These are phyloP conservation scores for Abrostola triplasia DNA, from an alignment of 2,888 invertebrate species.

Conservation along the genomic window DNA sequence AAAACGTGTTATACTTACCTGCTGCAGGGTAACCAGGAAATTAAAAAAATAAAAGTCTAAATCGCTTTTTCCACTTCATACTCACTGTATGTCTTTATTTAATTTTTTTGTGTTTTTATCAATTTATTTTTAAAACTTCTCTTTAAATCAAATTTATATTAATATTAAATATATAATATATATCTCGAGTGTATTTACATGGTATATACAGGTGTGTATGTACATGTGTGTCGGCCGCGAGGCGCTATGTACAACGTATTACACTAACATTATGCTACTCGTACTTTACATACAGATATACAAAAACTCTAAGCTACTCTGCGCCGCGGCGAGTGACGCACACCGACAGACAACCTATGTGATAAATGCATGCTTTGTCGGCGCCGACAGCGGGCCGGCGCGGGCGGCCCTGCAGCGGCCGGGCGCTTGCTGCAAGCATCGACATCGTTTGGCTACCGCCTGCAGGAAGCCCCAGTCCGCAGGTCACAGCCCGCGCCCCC, in stretches of 20 bases:
- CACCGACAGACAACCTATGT: slow-evolving; percentile 37
- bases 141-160: slow-evolving; percentile 85
- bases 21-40: not conserved
- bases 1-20: too few species aligned
- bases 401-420: too few species aligned
- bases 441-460: not conserved
- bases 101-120: slow-evolving; percentile 79
- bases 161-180: slow-evolving; percentile 84
- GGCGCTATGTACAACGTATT: slow-evolving; percentile 73
- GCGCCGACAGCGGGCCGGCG: slow-evolving; percentile 4
- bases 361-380: slow-evolving; percentile 49
- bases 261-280: slow-evolving; percentile 56
- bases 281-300: slow-evolving; percentile 63
- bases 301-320: slow-evolving; percentile 53
- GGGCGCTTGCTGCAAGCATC: too few species aligned
- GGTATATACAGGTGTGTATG: slow-evolving; percentile 77
- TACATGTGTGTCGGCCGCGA: slow-evolving; percentile 47
- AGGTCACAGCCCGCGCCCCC: slow-evolving; percentile 5
- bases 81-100: slow-evolving; percentile 86
- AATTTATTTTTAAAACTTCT: slow-evolving; percentile 84
- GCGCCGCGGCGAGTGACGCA: slow-evolving; percentile 46
- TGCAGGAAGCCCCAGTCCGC: too few species aligned
- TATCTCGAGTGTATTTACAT: slow-evolving; percentile 84
- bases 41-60: slow-evolving; percentile 75
- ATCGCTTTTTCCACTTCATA: slow-evolving; percentile 84